phyloP scores from a whole-genome alignment of 2,113 vertebrate species.

The Cyrtonyx montezumae region DNA sequence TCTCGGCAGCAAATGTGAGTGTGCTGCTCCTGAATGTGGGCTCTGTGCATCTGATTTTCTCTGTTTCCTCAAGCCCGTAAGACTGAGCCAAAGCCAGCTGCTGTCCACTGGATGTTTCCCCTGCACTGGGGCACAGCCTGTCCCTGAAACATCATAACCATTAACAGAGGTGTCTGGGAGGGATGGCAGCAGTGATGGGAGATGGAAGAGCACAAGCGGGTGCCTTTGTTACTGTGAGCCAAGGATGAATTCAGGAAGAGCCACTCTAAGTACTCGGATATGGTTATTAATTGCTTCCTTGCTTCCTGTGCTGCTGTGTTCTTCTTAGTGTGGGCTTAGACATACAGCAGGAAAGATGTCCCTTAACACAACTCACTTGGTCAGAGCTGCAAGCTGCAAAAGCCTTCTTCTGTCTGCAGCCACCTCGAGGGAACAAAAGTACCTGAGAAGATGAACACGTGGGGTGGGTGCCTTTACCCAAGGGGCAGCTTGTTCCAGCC shows the following conservation, averaged over 20 bases:
- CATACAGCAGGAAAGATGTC: background rate
- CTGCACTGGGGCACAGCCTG: background rate
- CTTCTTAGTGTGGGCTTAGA: background rate
- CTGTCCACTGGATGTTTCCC: background rate
- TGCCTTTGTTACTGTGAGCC: background rate
- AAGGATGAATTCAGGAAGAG: slow-evolving; percentile 2
- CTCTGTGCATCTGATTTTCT: background rate
- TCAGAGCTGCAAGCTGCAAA: background rate
- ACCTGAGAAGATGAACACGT: background rate
- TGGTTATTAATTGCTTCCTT: slow-evolving; percentile 46
- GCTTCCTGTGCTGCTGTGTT: background rate
- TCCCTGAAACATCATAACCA: background rate
- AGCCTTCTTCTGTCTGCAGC: background rate
- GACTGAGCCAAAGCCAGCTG: background rate
- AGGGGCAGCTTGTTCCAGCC: background rate
- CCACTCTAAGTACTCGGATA: background rate
- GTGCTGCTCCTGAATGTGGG: background rate
- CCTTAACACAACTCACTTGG: background rate
- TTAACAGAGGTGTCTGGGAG: background rate
- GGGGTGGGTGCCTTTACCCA: background rate
- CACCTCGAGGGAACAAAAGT: background rate
- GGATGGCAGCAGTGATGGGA: background rate
- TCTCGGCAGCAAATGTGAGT: background rate
- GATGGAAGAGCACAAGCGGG: background rate
- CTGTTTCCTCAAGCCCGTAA: accelerated